phyloP scores from a whole-genome alignment of 2,113 vertebrate genomes.

The Ariopsis seemanni region DNA sequence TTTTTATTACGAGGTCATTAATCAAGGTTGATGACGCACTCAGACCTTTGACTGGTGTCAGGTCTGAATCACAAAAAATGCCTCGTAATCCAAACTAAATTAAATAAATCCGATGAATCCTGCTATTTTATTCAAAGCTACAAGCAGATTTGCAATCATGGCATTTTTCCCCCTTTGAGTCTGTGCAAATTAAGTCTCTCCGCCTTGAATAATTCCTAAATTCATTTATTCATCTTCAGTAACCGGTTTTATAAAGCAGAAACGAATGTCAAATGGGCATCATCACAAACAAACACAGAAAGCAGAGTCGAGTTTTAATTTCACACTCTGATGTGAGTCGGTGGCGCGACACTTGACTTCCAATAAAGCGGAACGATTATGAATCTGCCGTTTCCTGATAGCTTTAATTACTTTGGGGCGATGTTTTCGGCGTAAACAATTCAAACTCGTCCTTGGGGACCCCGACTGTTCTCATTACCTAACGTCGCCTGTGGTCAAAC shows the following conservation, averaged over 20 bases:
- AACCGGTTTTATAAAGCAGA: background rate
- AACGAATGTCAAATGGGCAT: background rate
- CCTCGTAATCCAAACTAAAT: background rate
- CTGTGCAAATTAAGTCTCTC: background rate
- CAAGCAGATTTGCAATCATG: background rate
- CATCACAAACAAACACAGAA: background rate
- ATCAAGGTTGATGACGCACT: no score
- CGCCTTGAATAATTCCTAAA: background rate
- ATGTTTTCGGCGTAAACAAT: constrained; percentile 26
- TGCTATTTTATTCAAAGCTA: background rate
- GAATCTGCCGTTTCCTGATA: constrained; percentile 9
- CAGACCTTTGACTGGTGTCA: background rate
- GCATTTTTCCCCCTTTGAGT: background rate
- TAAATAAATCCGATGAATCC: background rate
- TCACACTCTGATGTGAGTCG: constrained; percentile 29
- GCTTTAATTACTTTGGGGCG: constrained; percentile 24
- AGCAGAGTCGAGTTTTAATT: constrained; percentile 34
- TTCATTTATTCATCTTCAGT: background rate
- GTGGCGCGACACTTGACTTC: constrained; percentile 21
- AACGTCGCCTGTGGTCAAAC: constrained; percentile 18
- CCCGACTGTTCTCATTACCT: constrained; percentile 27
- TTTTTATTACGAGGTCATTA: no score
- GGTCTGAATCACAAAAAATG: background rate
- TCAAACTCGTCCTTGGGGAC: constrained; percentile 17
- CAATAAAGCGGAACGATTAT: constrained; percentile 39